phyloP scores from a whole-genome alignment of 2,113 vertebrate genomes.

The Sterrhoptilus dennistouni region DNA sequence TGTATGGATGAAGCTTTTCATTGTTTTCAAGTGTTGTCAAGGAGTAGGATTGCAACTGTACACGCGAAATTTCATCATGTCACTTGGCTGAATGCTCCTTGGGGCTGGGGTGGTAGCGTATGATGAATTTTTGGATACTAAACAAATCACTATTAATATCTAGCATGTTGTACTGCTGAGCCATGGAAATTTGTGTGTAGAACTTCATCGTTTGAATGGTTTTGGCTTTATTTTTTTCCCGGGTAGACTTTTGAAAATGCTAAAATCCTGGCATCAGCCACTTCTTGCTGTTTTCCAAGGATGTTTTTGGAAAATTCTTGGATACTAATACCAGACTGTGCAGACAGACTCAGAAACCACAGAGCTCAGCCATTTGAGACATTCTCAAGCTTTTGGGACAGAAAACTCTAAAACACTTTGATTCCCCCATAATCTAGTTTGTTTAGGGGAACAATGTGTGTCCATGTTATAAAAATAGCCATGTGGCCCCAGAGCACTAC shows the following conservation, averaged over 20 bases:
- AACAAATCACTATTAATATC: background rate
- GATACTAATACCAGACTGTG: background rate
- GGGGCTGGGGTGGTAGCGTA: background rate
- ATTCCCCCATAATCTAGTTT: background rate
- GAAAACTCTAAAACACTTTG: background rate
- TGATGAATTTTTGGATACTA: background rate
- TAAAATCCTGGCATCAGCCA: background rate
- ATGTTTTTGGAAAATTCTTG: background rate
- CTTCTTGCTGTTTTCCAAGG: background rate
- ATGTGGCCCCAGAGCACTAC: accelerated
- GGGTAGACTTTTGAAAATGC: background rate
- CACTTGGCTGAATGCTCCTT: background rate
- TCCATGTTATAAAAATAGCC: background rate
- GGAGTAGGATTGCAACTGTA: background rate
- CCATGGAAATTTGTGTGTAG: background rate
- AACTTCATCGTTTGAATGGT: background rate
- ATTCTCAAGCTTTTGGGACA: background rate
- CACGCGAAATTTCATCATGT: background rate
- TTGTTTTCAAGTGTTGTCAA: slow-evolving; percentile 31
- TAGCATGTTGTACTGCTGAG: background rate
- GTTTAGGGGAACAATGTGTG: background rate
- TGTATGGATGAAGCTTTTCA: background rate
- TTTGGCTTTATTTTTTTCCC: background rate
- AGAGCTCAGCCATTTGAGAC: background rate
- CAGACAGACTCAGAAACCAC: background rate